These are phyloP conservation scores for Ramphastos sulfuratus DNA, from an alignment of 2,113 vertebrate species.

Conservation along the genomic window DNA sequence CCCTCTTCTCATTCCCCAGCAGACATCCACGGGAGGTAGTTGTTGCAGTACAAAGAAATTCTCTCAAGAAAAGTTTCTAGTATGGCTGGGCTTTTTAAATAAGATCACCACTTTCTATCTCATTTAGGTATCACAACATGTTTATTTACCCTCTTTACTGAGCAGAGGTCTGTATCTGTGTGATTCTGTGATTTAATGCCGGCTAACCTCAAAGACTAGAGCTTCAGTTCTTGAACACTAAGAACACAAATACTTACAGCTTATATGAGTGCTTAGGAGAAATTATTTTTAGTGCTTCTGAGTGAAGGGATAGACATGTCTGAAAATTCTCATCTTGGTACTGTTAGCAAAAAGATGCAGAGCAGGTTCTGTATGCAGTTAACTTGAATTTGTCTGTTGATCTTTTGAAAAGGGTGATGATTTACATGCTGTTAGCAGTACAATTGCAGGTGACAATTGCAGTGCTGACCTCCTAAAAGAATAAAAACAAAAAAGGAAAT, in stretches of 20 bases:
- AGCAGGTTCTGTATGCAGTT: background rate
- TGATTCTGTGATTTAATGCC: no score
- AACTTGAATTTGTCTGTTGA: background rate
- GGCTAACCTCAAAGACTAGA: background rate
- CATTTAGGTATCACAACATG: background rate
- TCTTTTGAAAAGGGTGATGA: background rate
- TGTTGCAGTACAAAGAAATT: background rate
- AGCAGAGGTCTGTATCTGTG: background rate
- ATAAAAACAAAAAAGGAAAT: background rate
- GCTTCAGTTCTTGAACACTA: background rate
- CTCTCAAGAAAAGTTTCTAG: background rate
- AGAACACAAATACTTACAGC: background rate
- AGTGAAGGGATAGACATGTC: fast-evolving
- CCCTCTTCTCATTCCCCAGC: background rate
- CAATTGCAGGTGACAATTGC: background rate
- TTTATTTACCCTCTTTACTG: background rate
- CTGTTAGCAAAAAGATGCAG: background rate
- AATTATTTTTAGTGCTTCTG: background rate
- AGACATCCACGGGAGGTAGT: background rate
- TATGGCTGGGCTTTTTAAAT: background rate
- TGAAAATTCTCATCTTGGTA: background rate
- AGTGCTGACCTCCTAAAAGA: background rate
- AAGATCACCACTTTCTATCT: background rate
- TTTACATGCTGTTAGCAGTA: background rate
- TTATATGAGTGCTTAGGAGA: background rate